Base-by-base conservation (phyloP, 1,140 invertebrate genomes). In the Lasaia peninsularis region DNA sequence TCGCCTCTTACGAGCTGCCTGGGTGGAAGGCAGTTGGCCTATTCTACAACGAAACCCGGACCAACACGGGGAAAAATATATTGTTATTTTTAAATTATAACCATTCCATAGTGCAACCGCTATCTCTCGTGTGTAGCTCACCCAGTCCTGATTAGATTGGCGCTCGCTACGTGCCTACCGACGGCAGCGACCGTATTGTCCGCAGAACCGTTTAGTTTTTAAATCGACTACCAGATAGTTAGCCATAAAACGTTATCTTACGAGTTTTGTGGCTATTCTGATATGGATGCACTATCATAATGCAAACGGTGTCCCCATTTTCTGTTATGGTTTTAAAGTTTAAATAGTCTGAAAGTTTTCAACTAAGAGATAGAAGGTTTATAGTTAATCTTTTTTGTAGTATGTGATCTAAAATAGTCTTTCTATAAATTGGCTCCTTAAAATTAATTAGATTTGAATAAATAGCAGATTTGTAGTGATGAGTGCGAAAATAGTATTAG, bases 71-170 rank as follows among this genome's bases (percentile, higher is more conserved):
- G n/a, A n/a, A n/a, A n/a, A n/a, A n/a, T n/a, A n/a, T n/a, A n/a
- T n/a, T n/a, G n/a, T n/a, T n/a, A n/a, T 28, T 28, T 1, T 28
- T 7, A 0, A 28, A 28, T 7, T 7, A 28, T 28, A 28, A 28
- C 5, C 24, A n/a, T n/a, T n/a, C 2, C 5, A 7, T 28, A 44
- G 10, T 20, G 18, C 37, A 44, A 44, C 37, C 37, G 37, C 37
- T 44, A 4, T 10, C 9, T 44, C 37, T 20, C 7, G 10, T 18
- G 4, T 44, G 11, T 2, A 61, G 58, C 56, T 52, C 24, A 32
- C 52, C 12, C 18, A n/a, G 28, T 16, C n/a, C 16, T 58, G 63
- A 69, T 65, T 69, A 63, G 58, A 69, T 69, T 65, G 58, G 55
- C 51, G 56, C 56, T 40, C 33, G 52, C 56, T 65, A 64, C 62